Base-by-base conservation (phyloP, 2,797 vertebrate species). In the Novumbra hubbsi region DNA sequence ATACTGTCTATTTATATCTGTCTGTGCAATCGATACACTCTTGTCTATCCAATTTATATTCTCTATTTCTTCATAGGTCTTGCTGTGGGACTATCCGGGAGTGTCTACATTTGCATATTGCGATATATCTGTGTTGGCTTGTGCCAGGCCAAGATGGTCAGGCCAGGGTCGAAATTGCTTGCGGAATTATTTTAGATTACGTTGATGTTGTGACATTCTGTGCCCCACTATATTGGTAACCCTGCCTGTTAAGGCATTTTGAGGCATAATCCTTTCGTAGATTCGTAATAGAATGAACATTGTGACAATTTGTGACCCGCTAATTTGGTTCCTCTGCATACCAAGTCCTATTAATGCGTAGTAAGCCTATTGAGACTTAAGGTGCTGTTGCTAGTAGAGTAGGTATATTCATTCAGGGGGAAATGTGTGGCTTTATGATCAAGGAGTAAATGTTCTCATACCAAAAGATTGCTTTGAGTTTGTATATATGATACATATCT, bases 61-160 rank as follows among this genome's bases (percentile, higher is more conserved):
- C 41, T 45, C 41, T 14, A 14, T 45, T 12, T 45, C 41, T 45
- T 45, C 41, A 14, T 14, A 45, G 21, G 21, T 60, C 65, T 91
- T 21, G 90, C 89, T 0, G 82, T 86, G 24, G 15, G 87, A 70
- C 57, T 92, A 30, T 90, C 89, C 0, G 83, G 81, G 14, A 63
- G 81, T 5, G 78, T 92, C 72, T 92, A 91, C 84, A 70, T 91
- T 0, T 91, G 89, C 76, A 78, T 91, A 50, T 87, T 92, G 74
- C 74, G 83, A 45, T 92, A 90, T 60, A 73, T 92, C 63, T 90
- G 90, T 75, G 32, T 85, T 1, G 89, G 89, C 79, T 90, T 89
- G 82, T 89, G 88, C 73, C 87, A 91, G 52, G 90, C 90, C 24
- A 70, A 81, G 16, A 68, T 79, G 48, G 63, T 85, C 5, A 71